Evolutionary conservation across 2,888 invertebrate species (phyloP).

Genomic region (Lithodes maja): DNA sequence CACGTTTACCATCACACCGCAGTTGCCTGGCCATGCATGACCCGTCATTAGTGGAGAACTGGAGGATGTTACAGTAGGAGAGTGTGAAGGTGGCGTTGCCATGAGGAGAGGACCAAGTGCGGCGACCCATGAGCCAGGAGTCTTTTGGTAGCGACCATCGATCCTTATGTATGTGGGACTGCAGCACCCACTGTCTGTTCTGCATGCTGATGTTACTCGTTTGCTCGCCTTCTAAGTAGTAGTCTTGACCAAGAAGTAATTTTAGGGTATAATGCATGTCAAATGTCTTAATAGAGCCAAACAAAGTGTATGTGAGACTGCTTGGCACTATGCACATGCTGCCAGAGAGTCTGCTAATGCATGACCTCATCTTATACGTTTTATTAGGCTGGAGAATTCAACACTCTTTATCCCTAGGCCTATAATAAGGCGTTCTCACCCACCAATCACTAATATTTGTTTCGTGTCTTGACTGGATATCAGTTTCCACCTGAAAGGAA

Average conservation of each 20-base stretch:
- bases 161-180: neutral
- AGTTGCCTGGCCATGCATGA: neutral
- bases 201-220: constrained; percentile 2
- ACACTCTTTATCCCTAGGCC: too few relatives aligned
- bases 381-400: too few relatives aligned
- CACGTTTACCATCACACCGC: neutral
- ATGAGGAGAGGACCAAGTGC: neutral
- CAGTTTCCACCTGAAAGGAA: too few relatives aligned
- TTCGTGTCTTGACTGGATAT: too few relatives aligned
- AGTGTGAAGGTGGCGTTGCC: constrained; percentile 5
- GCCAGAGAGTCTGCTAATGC: constrained; percentile 5
- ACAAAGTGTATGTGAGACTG: neutral
- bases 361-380: neutral
- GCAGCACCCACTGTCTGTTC: neutral
- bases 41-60: constrained; percentile 24
- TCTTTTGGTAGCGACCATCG: neutral
- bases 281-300: neutral
- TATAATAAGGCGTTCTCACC: too few relatives aligned
- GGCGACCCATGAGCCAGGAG: neutral
- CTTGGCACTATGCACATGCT: neutral
- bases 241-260: neutral
- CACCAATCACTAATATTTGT: too few relatives aligned
- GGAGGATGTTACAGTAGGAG: constrained; percentile 11
- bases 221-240: constrained; percentile 12
- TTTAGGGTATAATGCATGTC: constrained; percentile 10